Conservation (phyloP, 2,888 invertebrate species). For the Drosophila pseudotakahashii region DNA sequence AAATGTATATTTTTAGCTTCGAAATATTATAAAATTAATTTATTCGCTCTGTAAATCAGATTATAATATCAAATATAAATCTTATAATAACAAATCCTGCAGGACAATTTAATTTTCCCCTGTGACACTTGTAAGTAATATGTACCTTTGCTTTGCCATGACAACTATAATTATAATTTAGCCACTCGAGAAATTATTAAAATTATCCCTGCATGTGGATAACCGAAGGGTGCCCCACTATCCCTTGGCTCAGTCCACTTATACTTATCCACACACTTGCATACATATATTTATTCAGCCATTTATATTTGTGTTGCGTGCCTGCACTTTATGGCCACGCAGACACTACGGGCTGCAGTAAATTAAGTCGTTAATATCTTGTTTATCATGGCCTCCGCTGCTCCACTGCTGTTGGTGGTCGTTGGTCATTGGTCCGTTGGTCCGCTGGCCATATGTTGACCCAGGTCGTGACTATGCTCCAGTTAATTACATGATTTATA, state of each 20-base stretch:
- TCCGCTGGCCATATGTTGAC: conserved; percentile 50
- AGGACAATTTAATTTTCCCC: not conserved
- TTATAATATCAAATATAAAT: no score
- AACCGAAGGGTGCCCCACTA: conserved; percentile 14
- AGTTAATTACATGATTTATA: conserved; percentile 80
- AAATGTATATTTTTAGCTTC: no score
- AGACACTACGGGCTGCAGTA: conserved; percentile 63
- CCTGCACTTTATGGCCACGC: conserved; percentile 68
- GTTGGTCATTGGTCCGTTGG: not conserved
- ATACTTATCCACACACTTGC: not conserved
- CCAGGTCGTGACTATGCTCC: conserved; percentile 56
- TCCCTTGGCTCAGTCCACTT: conserved; percentile 49
- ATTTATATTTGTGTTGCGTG: conserved; percentile 73
- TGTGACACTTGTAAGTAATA: not conserved
- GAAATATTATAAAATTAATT: no score
- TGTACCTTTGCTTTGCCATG: not conserved
- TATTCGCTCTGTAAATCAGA: no score
- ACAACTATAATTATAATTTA: conserved; percentile 2
- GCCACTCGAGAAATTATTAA: not conserved
- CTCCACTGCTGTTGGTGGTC: conserved; percentile 1
- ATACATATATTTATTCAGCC: conserved; percentile 70
- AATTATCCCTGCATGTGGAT: conserved; percentile 17
- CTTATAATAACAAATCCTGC: not conserved
- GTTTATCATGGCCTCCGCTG: conserved; percentile 65
- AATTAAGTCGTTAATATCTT: conserved; percentile 80